phyloP scores from a whole-genome alignment of 2,888 invertebrate species.

The Hemicrepidius hirtus region DNA sequence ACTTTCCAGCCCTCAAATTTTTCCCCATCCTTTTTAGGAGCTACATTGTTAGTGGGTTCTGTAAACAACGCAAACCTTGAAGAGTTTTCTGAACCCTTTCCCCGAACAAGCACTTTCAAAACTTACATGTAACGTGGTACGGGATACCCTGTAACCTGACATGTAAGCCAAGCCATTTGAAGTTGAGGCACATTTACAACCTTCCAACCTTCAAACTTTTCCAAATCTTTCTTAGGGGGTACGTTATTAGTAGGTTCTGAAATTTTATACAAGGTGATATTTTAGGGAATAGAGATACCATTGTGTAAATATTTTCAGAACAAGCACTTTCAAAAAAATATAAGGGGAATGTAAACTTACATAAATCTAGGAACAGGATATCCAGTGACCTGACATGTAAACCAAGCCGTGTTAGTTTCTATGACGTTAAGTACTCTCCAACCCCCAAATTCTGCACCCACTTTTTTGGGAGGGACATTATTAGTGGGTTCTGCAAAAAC shows the following conservation, averaged over 20 bases:
- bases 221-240: slow-evolving; percentile 77
- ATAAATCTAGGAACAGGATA: slow-evolving; percentile 75
- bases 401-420: slow-evolving; percentile 74
- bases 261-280: slow-evolving; percentile 55
- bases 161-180: slow-evolving; percentile 78
- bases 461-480: slow-evolving; percentile 79
- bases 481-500: slow-evolving; percentile 75
- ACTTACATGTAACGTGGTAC: slow-evolving; percentile 66
- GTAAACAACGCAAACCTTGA: slow-evolving; percentile 51
- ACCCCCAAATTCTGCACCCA: slow-evolving; percentile 75
- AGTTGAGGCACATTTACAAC: slow-evolving; percentile 73
- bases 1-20: slow-evolving; percentile 77
- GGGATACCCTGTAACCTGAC: slow-evolving; percentile 82
- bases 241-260: slow-evolving; percentile 79
- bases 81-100: not conserved
- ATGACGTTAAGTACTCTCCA: slow-evolving; percentile 78
- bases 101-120: slow-evolving; percentile 41
- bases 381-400: slow-evolving; percentile 78
- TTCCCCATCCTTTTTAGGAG: slow-evolving; percentile 78
- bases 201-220: slow-evolving; percentile 74
- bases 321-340: slow-evolving; percentile 41
- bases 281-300: not conserved
- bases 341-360: slow-evolving; percentile 65
- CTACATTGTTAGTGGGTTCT: slow-evolving; percentile 79
- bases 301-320: not conserved